Evolutionary conservation across 2,113 vertebrate species (phyloP), one percentile per base, ranked within the genome.

Genomic region (Sinocyclocheilus anshuiensis): DNA sequence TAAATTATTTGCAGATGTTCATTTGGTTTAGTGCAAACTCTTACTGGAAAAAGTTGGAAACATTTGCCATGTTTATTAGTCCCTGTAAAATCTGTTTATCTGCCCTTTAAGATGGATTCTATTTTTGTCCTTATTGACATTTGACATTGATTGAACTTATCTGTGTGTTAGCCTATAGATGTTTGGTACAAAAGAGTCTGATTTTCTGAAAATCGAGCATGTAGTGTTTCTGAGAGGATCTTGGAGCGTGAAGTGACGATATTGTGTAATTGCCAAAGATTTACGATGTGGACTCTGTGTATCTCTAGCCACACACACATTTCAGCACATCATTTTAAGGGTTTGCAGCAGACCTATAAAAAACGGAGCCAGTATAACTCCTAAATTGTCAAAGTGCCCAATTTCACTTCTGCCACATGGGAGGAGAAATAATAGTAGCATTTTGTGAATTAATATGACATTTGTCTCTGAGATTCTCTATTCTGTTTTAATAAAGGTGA

Each of bases 321-420:
- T 72, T 83, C 84, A 87, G 83, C 88, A 89, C 59, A 4, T 24
- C 39, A 22, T 45, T 84, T 88, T 89, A 91, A 85, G 61, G 69
- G 67, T 67, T 77, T 33, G 72, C 81, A 87, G 84, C 85, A 89
- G 86, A 87, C 63, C 59, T 48, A 61, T 87, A 84, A 50, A 86
- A 84, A 24, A 39, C 26, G 13, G 15, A 67, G n/a, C 13, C 39
- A 69, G 16, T 50, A 5, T 15, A 16, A 57, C 76, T 79, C 48
- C 63, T 63, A 7, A 59, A 16, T 9, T 59, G 50, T 79, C 6
- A 59, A 59, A 57, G 69, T 72, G 50, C 4, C 20, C 53, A 20
- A 57, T 80, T 63, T 80, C n/a, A 45, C 78, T 26, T 59, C 4
- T 79, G 20, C 1, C 74, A 50, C 42, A 50, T 9, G 9, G 18